Evolutionary conservation across 2,797 vertebrate species (phyloP), one percentile per base, ranked within the genome.

Genomic region (Rhabdophis nuchalis): DNA sequence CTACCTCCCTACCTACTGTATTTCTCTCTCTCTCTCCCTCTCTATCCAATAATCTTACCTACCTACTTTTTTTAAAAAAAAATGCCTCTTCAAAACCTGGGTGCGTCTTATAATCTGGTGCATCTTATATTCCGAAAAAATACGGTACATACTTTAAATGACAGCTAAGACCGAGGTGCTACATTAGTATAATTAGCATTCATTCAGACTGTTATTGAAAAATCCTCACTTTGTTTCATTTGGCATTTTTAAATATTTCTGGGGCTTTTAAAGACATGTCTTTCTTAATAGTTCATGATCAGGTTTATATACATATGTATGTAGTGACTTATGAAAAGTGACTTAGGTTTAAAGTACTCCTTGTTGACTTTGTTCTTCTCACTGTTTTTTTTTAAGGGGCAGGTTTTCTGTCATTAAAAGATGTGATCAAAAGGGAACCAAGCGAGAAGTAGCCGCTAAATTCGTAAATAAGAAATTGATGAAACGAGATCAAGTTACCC

Each of bases 401-500:
- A 98, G 99, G 91, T 99, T 99, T 97, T 99, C 99, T 93, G 99
- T 99, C 0, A 99, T 99, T 60, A 99, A 99, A 96, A 98, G 98
- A 52, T 99, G 98, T 86, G 99, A 99, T 95, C 99, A 99, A 97
- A 98, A 97, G 86, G 98, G 98, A 94, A 98, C 98, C 96, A 99
- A 99, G 92, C 98, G 97, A 87, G 96, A 98, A 10, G 98, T 99
- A 95, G 99, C 99, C 54, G 98, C 99, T n/a, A 99, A 99, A 96
- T 98, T 99, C 93, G 98, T 99, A 94, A 99, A 99, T 97, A 99
- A 99, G 98, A 99, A 99, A 97, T 96, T 99, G 97, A 99, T 99
- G 99, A 98, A 98, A 96, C 98, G 99, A 90, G 99, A 99, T 97
- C 98, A 98, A 95, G 99, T 99, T 97, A 99, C 98, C 93, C 98